Base-by-base conservation (phyloP, 2,797 vertebrate genomes). In the Bradypodion pumilum region DNA sequence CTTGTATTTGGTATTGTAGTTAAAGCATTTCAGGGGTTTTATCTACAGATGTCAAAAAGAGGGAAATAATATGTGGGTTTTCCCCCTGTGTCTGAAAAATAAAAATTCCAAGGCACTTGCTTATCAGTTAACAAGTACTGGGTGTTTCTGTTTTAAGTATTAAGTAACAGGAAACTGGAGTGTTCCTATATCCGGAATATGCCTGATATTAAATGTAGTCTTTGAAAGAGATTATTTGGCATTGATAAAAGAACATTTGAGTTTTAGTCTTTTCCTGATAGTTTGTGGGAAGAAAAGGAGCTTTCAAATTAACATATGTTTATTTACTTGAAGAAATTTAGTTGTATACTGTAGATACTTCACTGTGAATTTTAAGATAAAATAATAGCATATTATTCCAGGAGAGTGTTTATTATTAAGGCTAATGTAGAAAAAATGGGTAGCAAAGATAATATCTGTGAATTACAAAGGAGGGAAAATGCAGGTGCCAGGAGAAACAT, bases 141-240 rank as follows among this genome's bases (percentile, higher is more conserved):
- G 62, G 52, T 80, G 78, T 92, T 83, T 29, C 42, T 46, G 29
- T 84, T 92, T 90, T 85, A 80, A 59, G 60, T 0, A 0, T 86
- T 81, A 79, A 83, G 86, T 90, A 80, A 88, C 90, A 89, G 93
- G 92, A 93, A 96, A 86, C 25, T 13, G 76, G 82, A 60, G 79
- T 87, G 87, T 90, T 93, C 81, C 66, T 81, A 76, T 87, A 89
- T 91, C 83, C 84, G 82, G 85, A 89, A 72, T 69, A 88, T 82
- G 77, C 10, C 68, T 81, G 52, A 90, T 94, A 92, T 80, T 80
- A 16, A 21, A 5, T 1, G 2, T 70, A 77, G 7, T 65, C 81
- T 89, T 49, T 91, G 65, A 35, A 80, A 40, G 23, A 52, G 89
- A 84, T 32, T 73, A 10, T 83, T 78, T 65, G 74, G 74, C 87